phyloP scores from a whole-genome alignment of 2,113 vertebrate genomes.

The Hyla sarda region DNA sequence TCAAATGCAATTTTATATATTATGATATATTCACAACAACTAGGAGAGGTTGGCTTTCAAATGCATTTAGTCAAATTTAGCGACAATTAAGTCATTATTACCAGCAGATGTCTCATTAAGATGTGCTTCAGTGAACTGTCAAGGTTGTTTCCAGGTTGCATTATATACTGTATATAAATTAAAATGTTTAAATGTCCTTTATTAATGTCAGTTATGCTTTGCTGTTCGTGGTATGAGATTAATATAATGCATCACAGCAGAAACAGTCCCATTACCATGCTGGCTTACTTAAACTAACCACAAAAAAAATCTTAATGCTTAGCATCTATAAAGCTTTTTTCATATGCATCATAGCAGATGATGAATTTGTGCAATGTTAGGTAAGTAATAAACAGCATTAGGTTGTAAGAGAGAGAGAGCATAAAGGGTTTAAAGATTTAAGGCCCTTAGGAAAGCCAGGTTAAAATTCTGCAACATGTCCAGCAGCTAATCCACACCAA shows the following conservation, averaged over 20 bases:
- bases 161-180: background rate
- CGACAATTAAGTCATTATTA: slow-evolving; percentile 18
- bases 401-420: too few species aligned
- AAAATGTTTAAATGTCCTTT: background rate
- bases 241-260: background rate
- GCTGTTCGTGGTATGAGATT: background rate
- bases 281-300: too few species aligned
- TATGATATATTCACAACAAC: background rate
- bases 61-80: background rate
- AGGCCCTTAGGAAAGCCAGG: too few species aligned
- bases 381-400: too few species aligned
- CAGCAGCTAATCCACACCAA: too few species aligned
- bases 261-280: background rate
- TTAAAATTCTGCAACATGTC: too few species aligned
- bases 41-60: background rate
- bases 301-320: too few species aligned
- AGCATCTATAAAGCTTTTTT: too few species aligned
- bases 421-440: too few species aligned
- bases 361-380: too few species aligned
- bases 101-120: background rate
- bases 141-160: slow-evolving; percentile 11
- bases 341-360: too few species aligned
- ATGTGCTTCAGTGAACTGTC: background rate
- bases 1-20: background rate
- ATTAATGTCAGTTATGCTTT: background rate